Base-by-base conservation (phyloP, 2,797 vertebrate genomes). In the Danio albolineatus region DNA sequence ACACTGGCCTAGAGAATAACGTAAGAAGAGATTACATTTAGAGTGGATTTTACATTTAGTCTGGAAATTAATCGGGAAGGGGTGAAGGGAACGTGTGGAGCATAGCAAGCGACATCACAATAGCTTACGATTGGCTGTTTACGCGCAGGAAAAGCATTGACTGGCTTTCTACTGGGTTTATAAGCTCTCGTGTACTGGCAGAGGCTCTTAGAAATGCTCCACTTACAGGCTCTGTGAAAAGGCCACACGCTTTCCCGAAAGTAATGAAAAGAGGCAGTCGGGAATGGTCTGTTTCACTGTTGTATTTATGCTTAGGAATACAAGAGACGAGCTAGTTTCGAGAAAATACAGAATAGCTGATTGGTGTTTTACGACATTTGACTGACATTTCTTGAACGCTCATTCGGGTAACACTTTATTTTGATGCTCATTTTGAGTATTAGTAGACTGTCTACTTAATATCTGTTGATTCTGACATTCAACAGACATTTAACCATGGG, bases 131-230 rank as follows among this genome's bases (percentile, higher is more conserved):
- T 64, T 85, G 67, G 73, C 46, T 80, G 79, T 57, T 62, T 64
- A 77, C 76, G 60, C 17, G 2, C 4, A 44, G 65, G 8, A 8
- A 73, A 51, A 54, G 65, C 28, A 76, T 78, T 81, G 70, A 48
- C 13, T 41, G 49, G 66, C 64, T 76, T 70, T 70, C 73, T 49
- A 53, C 53, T n/a, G 51, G 65, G 46, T 10, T 59, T 76, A 65
- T 44, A 70, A 71, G 65, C 73, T 43, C 54, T 62, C 1, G 10
- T 59, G 39, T 17, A 21, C 82, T 76, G 69, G 67, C 77, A 81
- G 86, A 82, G 65, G 90, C 90, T 92, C 87, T 93, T 89, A 90
- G 88, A 85, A 85, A 85, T 73, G 77, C 61, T 84, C 79, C 87
- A 89, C 89, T 93, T 89, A 89, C 56, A 36, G 66, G 39, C 73